Base-by-base conservation (phyloP, 1,140 invertebrate genomes). In the Bathynomus jamesi region DNA sequence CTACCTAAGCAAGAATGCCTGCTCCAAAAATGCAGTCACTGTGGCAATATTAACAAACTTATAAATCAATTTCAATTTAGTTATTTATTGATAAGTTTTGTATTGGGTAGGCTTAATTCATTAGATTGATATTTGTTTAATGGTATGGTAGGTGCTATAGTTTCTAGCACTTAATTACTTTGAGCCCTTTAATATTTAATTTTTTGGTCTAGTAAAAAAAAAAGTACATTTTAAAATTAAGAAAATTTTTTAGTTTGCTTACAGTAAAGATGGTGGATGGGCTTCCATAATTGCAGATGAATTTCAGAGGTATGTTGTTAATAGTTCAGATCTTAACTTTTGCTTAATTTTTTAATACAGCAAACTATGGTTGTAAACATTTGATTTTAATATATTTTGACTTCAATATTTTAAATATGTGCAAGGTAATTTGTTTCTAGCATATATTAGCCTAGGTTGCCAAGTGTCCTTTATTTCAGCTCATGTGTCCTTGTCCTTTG, bases 261-360 rank as follows among this genome's bases (percentile, higher is more conserved):
- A 61, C 27, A 69, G 67, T 69, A 27, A 10, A 21, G 67, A 69
- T 17, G 67, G 67, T 0, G 60, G 53, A 24, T 69, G 67, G 67
- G 67, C 46, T 10, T 13, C 53, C 27, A 28, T 69, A 4, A 1
- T 61, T 8, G 67, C 67, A 3, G 67, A 69, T 60, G 40, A 69
- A 24, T 69, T 69, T 69, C 40, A 60, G 17, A 61, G 67, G 67
- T 69, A 61, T 29, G 67, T 28, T 64, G 7, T 25, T 5, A 25
- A 17, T 28, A 21, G 25, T 27, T 3, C 13, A n/a, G 2, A 27
- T 24, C 13, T 25, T 7, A 63, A 63, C 3, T 63, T 17, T 63
- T 63, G 1, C 17, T 28, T 63, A 2, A 62, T 21, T 27, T 7
- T 8, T 64, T 27, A 27, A 27, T 3, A n/a, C 4, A 27, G n/a